These are phyloP conservation scores for Tympanuchus pallidicinctus DNA, from an alignment of 2,113 vertebrate species.

Conservation along the genomic window DNA sequence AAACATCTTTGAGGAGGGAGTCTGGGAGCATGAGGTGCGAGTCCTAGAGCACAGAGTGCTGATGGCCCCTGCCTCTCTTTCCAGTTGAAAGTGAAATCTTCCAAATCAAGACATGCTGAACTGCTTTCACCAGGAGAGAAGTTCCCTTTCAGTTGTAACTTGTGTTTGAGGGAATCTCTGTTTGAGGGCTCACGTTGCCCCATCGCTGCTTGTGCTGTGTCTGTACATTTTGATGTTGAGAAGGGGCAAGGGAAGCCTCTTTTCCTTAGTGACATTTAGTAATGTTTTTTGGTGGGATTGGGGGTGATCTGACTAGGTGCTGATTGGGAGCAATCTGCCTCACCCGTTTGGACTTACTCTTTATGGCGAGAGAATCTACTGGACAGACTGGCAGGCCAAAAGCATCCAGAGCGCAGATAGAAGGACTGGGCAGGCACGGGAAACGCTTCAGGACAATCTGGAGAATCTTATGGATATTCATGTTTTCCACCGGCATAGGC, in stretches of 20 bases:
- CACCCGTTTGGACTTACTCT: slow-evolving; percentile 97
- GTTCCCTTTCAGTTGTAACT: background rate
- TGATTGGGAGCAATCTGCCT: slow-evolving; percentile 93
- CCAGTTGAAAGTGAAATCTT: slow-evolving; percentile 18
- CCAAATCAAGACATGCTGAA: background rate
- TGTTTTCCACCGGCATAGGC: slow-evolving; percentile 92
- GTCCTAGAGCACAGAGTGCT: background rate
- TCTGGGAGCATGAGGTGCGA: background rate
- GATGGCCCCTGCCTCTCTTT: slow-evolving; percentile 19
- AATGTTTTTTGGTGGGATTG: slow-evolving; percentile 21
- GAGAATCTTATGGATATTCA: slow-evolving; percentile 99
- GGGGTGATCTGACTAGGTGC: slow-evolving; percentile 81
- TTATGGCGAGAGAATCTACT: slow-evolving; percentile 92
- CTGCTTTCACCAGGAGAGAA: slow-evolving; percentile 8
- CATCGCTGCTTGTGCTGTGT: background rate
- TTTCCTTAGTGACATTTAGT: background rate
- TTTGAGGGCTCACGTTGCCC: background rate
- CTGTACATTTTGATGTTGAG: background rate
- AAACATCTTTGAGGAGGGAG: background rate
- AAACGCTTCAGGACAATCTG: slow-evolving; percentile 90
- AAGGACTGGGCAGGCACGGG: slow-evolving; percentile 86
- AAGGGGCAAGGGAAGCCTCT: background rate
- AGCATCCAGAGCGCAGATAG: slow-evolving; percentile 96
- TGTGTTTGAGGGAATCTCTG: background rate
- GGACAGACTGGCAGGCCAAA: slow-evolving; percentile 99